phyloP scores from a whole-genome alignment of 2,113 vertebrate species.

The Pelmatolapia mariae region DNA sequence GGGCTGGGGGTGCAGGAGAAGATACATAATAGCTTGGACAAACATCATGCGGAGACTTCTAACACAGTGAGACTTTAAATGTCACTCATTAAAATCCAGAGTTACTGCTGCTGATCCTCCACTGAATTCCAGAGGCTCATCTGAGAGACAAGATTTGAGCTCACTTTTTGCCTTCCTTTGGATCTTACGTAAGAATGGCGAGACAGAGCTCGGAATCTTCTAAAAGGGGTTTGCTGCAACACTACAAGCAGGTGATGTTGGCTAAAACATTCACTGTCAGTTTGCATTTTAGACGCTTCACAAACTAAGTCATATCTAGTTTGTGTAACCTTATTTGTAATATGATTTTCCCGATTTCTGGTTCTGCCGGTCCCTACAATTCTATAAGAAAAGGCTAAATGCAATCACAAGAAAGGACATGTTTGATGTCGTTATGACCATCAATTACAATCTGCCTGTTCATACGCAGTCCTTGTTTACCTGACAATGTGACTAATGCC shows the following conservation, averaged over 20 bases:
- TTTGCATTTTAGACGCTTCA: slow-evolving; percentile 63
- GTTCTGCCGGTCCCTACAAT: not conserved
- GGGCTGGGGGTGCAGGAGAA: not conserved
- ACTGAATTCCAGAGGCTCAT: not conserved
- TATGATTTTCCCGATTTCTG: slow-evolving; percentile 7
- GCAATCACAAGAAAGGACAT: slow-evolving; percentile 19
- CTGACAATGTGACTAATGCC: slow-evolving; percentile 20
- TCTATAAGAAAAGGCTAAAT: slow-evolving; percentile 21
- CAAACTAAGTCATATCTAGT: slow-evolving; percentile 65
- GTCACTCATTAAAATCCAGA: slow-evolving; percentile 49
- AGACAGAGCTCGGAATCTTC: slow-evolving; percentile 26
- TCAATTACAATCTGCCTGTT: not conserved
- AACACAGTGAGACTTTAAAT: slow-evolving; percentile 19
- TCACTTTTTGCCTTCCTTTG: not conserved
- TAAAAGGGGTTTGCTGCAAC: slow-evolving; percentile 16
- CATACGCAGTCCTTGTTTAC: slow-evolving; percentile 23
- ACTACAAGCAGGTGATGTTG: slow-evolving; percentile 65
- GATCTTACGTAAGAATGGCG: slow-evolving; percentile 32
- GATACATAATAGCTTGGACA: slow-evolving; percentile 3
- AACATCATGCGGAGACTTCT: not conserved
- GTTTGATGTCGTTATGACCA: slow-evolving; percentile 25
- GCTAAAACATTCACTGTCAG: slow-evolving; percentile 63
- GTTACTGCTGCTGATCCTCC: slow-evolving; percentile 17
- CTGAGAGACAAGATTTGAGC: not conserved
- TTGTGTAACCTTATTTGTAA: slow-evolving; percentile 43